These are phyloP conservation scores for Vulpes lagopus DNA, from an alignment of 2,113 vertebrate genomes.

Conservation along the genomic window DNA sequence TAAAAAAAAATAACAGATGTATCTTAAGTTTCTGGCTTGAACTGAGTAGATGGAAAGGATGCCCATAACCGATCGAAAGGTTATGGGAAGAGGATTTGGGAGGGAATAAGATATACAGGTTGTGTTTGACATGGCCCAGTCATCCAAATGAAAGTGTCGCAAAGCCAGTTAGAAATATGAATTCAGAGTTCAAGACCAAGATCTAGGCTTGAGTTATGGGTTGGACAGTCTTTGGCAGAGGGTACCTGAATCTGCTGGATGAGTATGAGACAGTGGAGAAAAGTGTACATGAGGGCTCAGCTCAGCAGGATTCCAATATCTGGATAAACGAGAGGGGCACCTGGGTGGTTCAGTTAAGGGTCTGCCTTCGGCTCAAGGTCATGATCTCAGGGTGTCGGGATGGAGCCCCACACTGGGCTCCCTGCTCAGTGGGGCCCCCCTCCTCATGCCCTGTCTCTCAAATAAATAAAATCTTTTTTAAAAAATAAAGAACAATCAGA, in stretches of 20 bases:
- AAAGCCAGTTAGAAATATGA: background rate
- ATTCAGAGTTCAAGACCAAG: background rate
- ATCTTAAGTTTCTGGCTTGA: background rate
- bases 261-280: background rate
- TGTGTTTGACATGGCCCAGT: background rate
- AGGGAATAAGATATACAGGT: background rate
- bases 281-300: background rate
- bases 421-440: too few relatives aligned
- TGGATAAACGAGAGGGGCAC: background rate
- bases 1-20: constrained; percentile 49
- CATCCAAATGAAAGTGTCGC: background rate
- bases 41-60: background rate
- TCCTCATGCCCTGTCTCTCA: too few relatives aligned
- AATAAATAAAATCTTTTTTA: too few relatives aligned
- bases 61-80: background rate
- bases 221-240: background rate
- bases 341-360: too few relatives aligned
- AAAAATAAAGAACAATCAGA: background rate
- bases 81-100: background rate
- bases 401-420: too few relatives aligned
- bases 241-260: background rate
- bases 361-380: too few relatives aligned
- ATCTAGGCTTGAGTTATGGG: background rate
- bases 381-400: too few relatives aligned
- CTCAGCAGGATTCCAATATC: background rate